Base-by-base conservation (phyloP, 2,797 vertebrate species). In the Phoebastria nigripes region DNA sequence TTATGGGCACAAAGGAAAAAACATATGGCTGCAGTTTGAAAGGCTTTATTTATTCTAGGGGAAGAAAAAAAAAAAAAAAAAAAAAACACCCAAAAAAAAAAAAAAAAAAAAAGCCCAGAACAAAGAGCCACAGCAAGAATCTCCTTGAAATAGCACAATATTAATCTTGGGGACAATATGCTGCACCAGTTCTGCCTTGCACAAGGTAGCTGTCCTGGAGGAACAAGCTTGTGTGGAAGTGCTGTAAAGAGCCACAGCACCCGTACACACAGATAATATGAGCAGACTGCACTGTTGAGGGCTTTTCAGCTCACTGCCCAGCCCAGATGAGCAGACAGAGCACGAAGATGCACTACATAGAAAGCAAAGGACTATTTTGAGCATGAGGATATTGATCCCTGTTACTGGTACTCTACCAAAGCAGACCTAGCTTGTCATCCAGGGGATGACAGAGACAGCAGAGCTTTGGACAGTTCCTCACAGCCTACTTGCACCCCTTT, bases 251-350 rank as follows among this genome's bases (percentile, higher is more conserved):
- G 24, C 19, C 54, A 14, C 37, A 17, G 42, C 39, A n/a, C 46
- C 17, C 4, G 0, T 4, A 49, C 39, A 9, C 29, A 7, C 9
- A 11, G 49, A 1, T 9, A 20, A 15, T 1, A 6, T 0, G 20
- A 63, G 49, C 65, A 54, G 20, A 15, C 1, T 1, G 0, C 12
- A 2, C 17, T 12, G 29, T 1, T n/a, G 19, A 37, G 37, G 31
- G 15, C 6, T 65, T 41, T 39, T 12, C 15, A 35, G 28, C 33
- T 22, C 58, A 1, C 17, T 10, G 16, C 31, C 39, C 70, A 22
- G 39, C 22, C 37, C 62, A 2, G 31, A 7, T 0, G 16, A 61
- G 33, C 25, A 12, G 65, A 9, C 72, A 44, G 70, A 69, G 51
- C 71, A 63, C 42, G 8, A 15, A 16, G 39, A 16, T 4, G 8